Evolutionary conservation across 1,140 invertebrate genomes (phyloP), one percentile per base, ranked within the genome.

Genomic region (Chelonus insularis): DNA sequence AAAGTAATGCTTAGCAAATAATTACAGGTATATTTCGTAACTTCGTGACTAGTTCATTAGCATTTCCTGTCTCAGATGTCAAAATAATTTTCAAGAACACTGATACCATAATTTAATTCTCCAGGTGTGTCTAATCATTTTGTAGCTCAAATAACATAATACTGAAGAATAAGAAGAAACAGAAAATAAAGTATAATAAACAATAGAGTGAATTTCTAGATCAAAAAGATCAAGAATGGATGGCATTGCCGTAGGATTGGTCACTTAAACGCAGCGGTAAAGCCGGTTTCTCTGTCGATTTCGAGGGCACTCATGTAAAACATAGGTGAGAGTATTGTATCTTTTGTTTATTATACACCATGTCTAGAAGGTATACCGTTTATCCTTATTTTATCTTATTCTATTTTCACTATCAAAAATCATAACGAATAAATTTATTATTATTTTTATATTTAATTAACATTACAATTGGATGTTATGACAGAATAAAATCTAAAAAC

Each of bases 211-310:
- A 16, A 9, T 60, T 21, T 60, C 34, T 54, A 32, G 37, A 41
- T 54, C 36, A 52, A 57, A 25, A 23, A 4, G 16, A 16, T 43
- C 41, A 43, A 43, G 14, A 34, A 37, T 16, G 14, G 36, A 36
- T 60, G 58, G 50, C 58, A 60, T 60, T 60, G 58, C 52, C 52
- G 21, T 36, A 14, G 45, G 20, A 48, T 48, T 48, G 21, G 45
- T 48, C 45, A 48, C 45, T 23, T 25, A 14, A 32, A 58, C 45
- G 56, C 43, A 52, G 39, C 48, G 37, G 37, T 54, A 52, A 60
- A 60, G 58, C 58, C 58, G 50, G 58, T 60, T 60, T 16, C 48
- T 52, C 43, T 41, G 45, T 48, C 57, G 29, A 54, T 54, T 54
- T 60, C 58, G 58, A 60, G 58, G 50, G 50, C 58, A 60, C 23